Evolutionary conservation across 2,113 vertebrate species (phyloP).

Genomic region (Cyanocitta stelleri): DNA sequence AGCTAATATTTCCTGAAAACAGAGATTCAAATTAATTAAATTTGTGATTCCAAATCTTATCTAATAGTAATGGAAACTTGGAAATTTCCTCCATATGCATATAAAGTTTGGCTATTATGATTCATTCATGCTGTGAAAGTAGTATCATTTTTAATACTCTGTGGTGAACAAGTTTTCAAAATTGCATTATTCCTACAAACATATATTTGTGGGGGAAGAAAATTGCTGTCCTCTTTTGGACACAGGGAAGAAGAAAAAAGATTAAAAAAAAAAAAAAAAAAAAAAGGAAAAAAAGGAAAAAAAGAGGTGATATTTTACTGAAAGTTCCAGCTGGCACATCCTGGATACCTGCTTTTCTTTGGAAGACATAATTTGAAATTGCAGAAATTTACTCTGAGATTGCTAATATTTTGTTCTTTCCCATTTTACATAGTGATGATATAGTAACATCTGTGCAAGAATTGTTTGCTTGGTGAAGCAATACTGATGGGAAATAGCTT

Average conservation of each 20-base stretch:
- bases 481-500: background rate
- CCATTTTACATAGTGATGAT: background rate
- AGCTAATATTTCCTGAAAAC: rapidly evolving
- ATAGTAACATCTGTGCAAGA: background rate
- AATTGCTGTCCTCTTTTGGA: background rate
- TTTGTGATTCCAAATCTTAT: background rate
- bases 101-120: background rate
- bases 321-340: background rate
- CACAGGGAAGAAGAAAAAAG: rapidly evolving
- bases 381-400: background rate
- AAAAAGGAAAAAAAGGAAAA: background rate
- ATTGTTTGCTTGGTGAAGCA: background rate
- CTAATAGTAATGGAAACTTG: background rate
- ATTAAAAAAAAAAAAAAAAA: background rate
- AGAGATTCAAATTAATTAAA: background rate
- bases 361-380: background rate
- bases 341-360: background rate
- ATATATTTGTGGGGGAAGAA: background rate
- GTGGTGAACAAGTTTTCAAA: background rate
- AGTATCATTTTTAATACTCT: background rate
- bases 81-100: background rate
- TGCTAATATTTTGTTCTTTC: background rate
- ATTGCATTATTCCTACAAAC: background rate
- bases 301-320: background rate
- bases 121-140: background rate